A percentile compares a stretch with the other conserved stretches of the same genome.
phyloP scores from a whole-genome alignment of 1,140 invertebrate species.

The Harpegnathos saltator region DNA sequence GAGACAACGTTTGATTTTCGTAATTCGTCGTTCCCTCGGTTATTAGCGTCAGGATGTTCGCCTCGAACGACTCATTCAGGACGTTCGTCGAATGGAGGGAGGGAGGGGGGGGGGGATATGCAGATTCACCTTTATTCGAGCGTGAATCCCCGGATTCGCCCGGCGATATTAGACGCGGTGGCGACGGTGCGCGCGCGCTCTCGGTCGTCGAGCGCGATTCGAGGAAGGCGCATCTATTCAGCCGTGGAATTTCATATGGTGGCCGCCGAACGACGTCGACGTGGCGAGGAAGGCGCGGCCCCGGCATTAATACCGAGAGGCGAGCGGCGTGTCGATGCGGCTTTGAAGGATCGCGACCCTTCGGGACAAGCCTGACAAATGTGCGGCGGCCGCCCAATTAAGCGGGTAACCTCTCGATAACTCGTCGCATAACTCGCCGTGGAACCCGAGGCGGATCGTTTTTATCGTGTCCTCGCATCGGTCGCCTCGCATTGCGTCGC shows the following conservation, averaged over 20 bases:
- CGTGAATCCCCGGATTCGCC: conserved; percentile 20
- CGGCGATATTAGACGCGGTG: conserved; percentile 54
- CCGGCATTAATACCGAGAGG: conserved; percentile 60
- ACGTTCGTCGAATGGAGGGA: background rate
- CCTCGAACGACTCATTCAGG: background rate
- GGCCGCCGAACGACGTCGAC: conserved; percentile 5
- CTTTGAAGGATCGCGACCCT: conserved; percentile 57
- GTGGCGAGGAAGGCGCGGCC: conserved; percentile 9
- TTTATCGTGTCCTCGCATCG: background rate
- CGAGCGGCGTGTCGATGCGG: conserved; percentile 28
- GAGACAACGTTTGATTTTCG: too few species aligned
- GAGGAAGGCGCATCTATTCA: conserved; percentile 54
- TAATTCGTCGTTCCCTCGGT: too few species aligned
- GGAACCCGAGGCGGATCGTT: background rate
- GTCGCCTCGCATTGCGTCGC: background rate
- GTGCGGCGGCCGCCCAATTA: conserved; percentile 34
- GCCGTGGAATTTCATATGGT: conserved; percentile 74
- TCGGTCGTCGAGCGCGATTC: conserved; percentile 34
- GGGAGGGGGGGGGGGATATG: too few species aligned
- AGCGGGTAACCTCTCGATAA: conserved; percentile 32
- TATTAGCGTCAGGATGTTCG: background rate
- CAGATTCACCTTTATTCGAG: conserved; percentile 33
- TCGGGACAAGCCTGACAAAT: conserved; percentile 57
- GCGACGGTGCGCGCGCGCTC: conserved; percentile 9
- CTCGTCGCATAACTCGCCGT: conserved; percentile 23